Base-by-base conservation (phyloP, 2,888 invertebrate genomes). In the Leptothorax acervorum region DNA sequence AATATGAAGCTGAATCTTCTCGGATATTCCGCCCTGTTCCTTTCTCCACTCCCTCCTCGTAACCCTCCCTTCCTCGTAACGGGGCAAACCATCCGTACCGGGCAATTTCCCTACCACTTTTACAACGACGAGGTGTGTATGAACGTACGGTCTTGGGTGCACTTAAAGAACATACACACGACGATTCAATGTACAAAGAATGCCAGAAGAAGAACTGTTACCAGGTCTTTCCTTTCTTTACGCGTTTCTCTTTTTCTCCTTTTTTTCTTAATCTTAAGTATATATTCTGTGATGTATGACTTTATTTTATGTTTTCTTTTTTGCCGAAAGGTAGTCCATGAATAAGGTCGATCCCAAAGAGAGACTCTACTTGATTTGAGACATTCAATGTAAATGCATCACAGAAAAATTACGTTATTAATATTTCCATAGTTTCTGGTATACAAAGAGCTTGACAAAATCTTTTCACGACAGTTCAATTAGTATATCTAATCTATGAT, bases 1-100 rank as follows among this genome's bases (percentile, higher is more conserved):
- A 65, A 65, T 91, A 12, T 55, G 90, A 91, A 91, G 90, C 89
- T 86, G 71, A 78, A 86, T 84, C 83, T 85, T 91, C 75, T 87
- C 87, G 90, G 86, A 90, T 91, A 90, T 90, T 91, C 87, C 90
- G 87, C 90, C 79, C 57, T 74, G 51, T 48, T 74, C 66, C n/a
- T 66, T 73, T 75, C 57, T 42, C 12, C 55, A n/a, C 55, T 35
- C 42, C 45, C 23, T 23, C 23, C 23, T 23, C 23, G 23, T 23
- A 23, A 23, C 23, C 15, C 15, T 48, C 12, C 23, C 31, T 48
- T 48, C 28, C 82, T 70, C 28, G n/a, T 53, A 68, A 82, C 2
- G 31, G 23, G 15, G 18, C 42, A 18, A 75, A 75, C 23, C 23
- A 66, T 28, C 68, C 31, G 35, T 48, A 62, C 71, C n/a, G 48